Percentiles rank a stretch among this genome's conserved stretches.
Evolutionary conservation across 2,888 invertebrate genomes (phyloP).

Genomic region (Drosophila mettleri): DNA sequence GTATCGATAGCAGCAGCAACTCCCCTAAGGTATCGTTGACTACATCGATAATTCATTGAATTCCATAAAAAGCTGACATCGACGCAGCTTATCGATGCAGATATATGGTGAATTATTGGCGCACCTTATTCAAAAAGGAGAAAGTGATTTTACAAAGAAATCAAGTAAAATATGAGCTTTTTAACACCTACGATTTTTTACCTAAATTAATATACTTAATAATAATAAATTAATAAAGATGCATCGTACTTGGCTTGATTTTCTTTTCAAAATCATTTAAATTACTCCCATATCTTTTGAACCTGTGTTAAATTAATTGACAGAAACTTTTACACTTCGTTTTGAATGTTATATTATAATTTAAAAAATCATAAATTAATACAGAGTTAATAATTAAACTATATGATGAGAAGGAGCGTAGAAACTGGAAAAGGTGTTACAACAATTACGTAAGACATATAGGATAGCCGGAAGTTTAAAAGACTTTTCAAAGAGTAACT

Average conservation of each 20-base stretch:
- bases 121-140: neutral
- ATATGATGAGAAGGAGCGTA: constrained; percentile 69
- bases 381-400: constrained; percentile 82
- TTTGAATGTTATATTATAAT: constrained; percentile 75
- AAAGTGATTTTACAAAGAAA: neutral
- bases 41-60: neutral
- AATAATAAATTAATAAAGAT: neutral
- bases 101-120: neutral
- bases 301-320: neutral
- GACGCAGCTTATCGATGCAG: neutral
- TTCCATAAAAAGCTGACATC: neutral
- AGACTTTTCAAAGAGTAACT: constrained; percentile 36
- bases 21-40: neutral
- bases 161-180: neutral
- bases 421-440: constrained; percentile 55
- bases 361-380: constrained; percentile 83
- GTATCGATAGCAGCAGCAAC: neutral
- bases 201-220: neutral
- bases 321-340: constrained; percentile 40
- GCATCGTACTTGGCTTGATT: neutral
- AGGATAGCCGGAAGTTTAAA: constrained; percentile 46
- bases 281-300: neutral
- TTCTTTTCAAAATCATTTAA: neutral
- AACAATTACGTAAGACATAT: constrained; percentile 44
- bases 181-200: neutral